phyloP scores from a whole-genome alignment of 1,140 invertebrate genomes.

The Tenebrio molitor region DNA sequence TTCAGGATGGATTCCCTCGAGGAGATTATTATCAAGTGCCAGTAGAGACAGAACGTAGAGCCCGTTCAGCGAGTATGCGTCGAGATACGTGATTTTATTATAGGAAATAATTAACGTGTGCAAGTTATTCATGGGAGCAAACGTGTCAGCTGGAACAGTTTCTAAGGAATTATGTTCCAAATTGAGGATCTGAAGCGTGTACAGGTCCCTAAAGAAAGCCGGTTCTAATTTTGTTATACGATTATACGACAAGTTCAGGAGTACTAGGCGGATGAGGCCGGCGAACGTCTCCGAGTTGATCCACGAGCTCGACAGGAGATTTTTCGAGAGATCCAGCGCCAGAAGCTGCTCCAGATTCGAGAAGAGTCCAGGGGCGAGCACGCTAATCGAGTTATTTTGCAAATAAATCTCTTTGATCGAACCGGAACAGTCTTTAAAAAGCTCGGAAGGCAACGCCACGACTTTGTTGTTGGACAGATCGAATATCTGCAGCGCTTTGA shows the following conservation, averaged over 20 bases:
- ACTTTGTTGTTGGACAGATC: conserved; percentile 91
- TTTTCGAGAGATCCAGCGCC: conserved; percentile 88
- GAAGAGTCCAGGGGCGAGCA: conserved; percentile 84
- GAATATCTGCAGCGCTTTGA: conserved; percentile 83
- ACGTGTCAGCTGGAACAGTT: conserved; percentile 83
- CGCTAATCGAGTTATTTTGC: conserved; percentile 89
- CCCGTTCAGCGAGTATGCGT: conserved; percentile 83
- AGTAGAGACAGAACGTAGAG: conserved; percentile 83
- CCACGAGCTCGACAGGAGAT: conserved; percentile 88
- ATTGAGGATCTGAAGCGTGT: conserved; percentile 86
- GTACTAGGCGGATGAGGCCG: conserved; percentile 87
- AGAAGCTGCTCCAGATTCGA: conserved; percentile 87
- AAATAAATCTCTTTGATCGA: conserved; percentile 88
- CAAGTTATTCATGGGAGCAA: conserved; percentile 86
- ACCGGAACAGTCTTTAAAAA: conserved; percentile 83
- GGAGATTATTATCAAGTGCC: conserved; percentile 84
- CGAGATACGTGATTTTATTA: conserved; percentile 83
- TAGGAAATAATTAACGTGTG: conserved; percentile 85
- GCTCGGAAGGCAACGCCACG: conserved; percentile 85
- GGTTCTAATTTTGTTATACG: conserved; percentile 84
- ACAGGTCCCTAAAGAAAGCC: conserved; percentile 83
- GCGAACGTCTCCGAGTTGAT: conserved; percentile 86
- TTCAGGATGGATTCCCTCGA: conserved; percentile 82
- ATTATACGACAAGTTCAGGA: conserved; percentile 90
- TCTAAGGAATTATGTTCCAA: conserved; percentile 85